Base-by-base conservation (phyloP, 2,888 invertebrate species). In the Folsomia candida region DNA sequence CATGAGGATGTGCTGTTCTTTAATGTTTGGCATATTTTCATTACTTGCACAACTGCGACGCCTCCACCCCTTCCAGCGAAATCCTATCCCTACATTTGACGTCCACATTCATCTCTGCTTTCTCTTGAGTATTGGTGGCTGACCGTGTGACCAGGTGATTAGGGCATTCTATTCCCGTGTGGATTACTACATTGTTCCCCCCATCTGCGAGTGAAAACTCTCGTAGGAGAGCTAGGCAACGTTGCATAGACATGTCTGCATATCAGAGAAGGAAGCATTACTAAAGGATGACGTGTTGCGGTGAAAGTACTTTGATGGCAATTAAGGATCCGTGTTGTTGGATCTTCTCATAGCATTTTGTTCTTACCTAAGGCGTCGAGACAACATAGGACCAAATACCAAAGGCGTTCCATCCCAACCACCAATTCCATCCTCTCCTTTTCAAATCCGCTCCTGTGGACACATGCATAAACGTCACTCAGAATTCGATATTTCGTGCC, bases 321-420 rank as follows among this genome's bases (percentile, higher is more conserved):
- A n/a, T n/a, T n/a, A n/a, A n/a, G n/a, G n/a, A n/a, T n/a, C n/a
- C n/a, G n/a, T n/a, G n/a, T n/a, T n/a, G n/a, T n/a, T n/a, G 47
- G 18, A 11, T 9, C 47, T 11, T 47, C 18, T 47, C 47, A 47
- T 9, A 47, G 9, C 18, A 4, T 20, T 20, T 54, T 20, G 28
- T 65, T 67, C 77, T 77, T 69, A 81, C 81, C 81, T 72, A 81
- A 76, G 58, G 80, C 80, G 72, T 81, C 78, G 66, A 81, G 74
- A 77, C 81, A 81, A 77, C 81, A 81, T 74, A 80, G 80, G 64
- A 81, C 79, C 28, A 81, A 76, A 76, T 81, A 79, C 81, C 81
- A 81, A 66, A 81, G 78, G 63, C 81, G 77, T 69, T 79, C 81
- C 47, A 47, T n/a, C n/a, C n/a, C n/a, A n/a, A n/a, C n/a, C n/a